These are phyloP conservation scores for Chloropsis cyanopogon DNA, from an alignment of 2,113 vertebrate species.

Conservation along the genomic window DNA sequence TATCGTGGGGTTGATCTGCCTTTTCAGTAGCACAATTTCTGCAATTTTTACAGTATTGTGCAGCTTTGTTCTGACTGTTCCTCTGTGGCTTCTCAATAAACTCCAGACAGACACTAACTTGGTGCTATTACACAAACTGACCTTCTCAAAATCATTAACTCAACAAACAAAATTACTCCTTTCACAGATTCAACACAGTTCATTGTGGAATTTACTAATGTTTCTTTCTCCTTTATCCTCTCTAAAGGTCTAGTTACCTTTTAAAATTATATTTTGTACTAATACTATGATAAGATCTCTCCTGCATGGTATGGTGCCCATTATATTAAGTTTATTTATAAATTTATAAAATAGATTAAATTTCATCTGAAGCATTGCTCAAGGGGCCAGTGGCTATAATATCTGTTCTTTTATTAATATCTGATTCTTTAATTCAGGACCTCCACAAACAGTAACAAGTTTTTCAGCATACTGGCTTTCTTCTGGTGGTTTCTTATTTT, in stretches of 20 bases:
- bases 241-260: neutral
- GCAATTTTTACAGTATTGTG: neutral
- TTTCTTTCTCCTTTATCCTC: neutral
- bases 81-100: neutral
- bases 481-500: neutral
- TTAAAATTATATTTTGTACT: neutral
- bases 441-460: neutral
- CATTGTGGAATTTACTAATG: neutral
- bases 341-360: too few species aligned
- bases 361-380: neutral
- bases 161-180: neutral
- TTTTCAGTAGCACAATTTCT: neutral
- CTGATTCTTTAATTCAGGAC: neutral
- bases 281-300: neutral
- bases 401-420: neutral
- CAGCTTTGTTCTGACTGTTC: neutral
- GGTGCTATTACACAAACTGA: neutral
- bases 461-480: neutral
- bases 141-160: constrained; percentile 9
- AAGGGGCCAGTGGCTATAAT: neutral
- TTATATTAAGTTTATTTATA: neutral
- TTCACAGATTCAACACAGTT: neutral
- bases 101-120: neutral
- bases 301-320: neutral
- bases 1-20: neutral